These are phyloP conservation scores for Hapalemur alaotrensis DNA, from an alignment of 2,797 vertebrate species.

Conservation along the genomic window DNA sequence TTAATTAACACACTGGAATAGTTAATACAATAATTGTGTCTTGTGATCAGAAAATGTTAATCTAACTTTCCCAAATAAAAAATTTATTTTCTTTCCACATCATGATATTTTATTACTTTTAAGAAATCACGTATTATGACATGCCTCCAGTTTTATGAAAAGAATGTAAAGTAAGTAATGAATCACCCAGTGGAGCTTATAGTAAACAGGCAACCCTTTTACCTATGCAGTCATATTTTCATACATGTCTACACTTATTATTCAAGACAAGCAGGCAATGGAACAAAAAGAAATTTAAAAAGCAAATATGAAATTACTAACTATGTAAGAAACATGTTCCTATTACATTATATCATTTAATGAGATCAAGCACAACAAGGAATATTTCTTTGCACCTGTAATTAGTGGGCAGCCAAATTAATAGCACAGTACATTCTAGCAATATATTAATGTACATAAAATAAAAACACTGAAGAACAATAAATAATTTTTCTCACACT, in stretches of 20 bases:
- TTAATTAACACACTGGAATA: neutral
- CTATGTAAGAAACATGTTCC: neutral
- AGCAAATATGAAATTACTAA: constrained; percentile 30
- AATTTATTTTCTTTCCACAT: neutral
- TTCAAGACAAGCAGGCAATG: neutral
- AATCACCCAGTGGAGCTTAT: neutral
- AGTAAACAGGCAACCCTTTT: neutral
- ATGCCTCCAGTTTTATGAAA: neutral
- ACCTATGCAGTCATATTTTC: neutral
- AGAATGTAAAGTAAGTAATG: neutral
- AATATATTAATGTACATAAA: neutral
- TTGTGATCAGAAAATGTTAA: neutral
- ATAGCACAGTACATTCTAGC: neutral
- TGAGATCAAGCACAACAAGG: neutral
- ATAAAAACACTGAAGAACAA: neutral
- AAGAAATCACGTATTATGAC: constrained; percentile 19
- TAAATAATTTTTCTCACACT: neutral
- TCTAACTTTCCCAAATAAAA: neutral
- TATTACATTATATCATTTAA: neutral
- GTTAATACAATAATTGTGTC: neutral
- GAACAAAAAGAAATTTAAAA: constrained; percentile 44
- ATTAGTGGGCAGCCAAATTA: constrained; percentile 18
- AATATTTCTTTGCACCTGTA: neutral
- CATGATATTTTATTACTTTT: constrained; percentile 19
- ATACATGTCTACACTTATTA: neutral